phyloP scores from a whole-genome alignment of 2,888 invertebrate species.

The Phengaris arion region DNA sequence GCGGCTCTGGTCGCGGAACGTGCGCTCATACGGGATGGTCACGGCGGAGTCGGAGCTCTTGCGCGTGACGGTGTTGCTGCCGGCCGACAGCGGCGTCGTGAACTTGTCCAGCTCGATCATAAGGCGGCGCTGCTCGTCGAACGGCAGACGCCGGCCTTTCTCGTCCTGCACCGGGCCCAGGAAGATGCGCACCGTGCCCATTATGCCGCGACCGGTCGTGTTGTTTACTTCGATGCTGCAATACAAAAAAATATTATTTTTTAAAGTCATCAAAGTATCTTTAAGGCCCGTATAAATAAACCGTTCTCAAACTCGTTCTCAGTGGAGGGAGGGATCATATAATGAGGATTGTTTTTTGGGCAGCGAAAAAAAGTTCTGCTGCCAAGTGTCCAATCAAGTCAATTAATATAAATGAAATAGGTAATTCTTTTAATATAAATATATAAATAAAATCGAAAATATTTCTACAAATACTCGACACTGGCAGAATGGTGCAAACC shows the following conservation, averaged over 20 bases:
- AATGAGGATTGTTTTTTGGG: no score
- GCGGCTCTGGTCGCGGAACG: slow-evolving; percentile 84
- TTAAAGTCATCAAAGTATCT: neutral
- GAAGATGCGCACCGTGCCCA: slow-evolving; percentile 85
- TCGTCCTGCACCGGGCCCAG: slow-evolving; percentile 84
- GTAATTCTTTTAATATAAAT: no score
- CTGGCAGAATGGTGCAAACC: no score
- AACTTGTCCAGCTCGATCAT: slow-evolving; percentile 89
- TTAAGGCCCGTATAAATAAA: no score
- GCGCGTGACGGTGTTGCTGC: slow-evolving; percentile 83
- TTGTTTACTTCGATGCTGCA: slow-evolving; percentile 80
- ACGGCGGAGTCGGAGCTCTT: slow-evolving; percentile 86
- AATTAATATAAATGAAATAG: no score
- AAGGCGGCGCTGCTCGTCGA: slow-evolving; percentile 81
- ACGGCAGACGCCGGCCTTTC: slow-evolving; percentile 75
- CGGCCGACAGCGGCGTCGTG: slow-evolving; percentile 81
- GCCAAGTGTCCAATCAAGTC: no score
- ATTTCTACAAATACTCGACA: no score
- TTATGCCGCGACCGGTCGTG: slow-evolving; percentile 59
- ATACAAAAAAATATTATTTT: neutral
- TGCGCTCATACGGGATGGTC: slow-evolving; percentile 90
- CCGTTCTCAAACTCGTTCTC: no score
- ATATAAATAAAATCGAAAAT: no score
- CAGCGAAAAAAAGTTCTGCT: no score
- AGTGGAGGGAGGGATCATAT: no score